phyloP scores from a whole-genome alignment of 1,140 invertebrate genomes.

The Mycetomoellerius zeteki region DNA sequence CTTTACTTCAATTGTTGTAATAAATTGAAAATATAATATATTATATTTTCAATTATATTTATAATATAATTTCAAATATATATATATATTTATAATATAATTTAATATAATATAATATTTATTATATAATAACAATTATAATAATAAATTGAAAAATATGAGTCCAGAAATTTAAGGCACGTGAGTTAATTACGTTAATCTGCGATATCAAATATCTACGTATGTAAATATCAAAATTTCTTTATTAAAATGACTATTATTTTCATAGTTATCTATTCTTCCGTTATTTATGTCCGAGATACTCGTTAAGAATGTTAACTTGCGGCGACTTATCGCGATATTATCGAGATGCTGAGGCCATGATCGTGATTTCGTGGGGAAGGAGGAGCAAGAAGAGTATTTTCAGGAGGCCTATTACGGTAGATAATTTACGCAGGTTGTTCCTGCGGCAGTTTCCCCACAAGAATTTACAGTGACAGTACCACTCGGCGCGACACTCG shows the following conservation, averaged over 20 bases:
- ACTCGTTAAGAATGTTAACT: constrained; percentile 33
- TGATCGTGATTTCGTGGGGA: constrained; percentile 25
- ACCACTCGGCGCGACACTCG: constrained; percentile 41
- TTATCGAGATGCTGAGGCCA: constrained; percentile 1
- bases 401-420: constrained; percentile 61
- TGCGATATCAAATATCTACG: background rate
- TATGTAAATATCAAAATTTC: background rate
- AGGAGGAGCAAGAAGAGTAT: constrained; percentile 19
- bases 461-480: constrained; percentile 56
- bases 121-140: background rate
- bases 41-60: no score
- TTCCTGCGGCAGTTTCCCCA: constrained; percentile 36
- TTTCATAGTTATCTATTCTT: background rate
- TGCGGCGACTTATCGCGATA: constrained; percentile 8
- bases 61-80: no score
- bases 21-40: background rate
- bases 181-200: background rate
- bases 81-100: no score
- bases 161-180: background rate
- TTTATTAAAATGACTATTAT: background rate
- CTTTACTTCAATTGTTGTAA: background rate
- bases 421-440: constrained; percentile 51
- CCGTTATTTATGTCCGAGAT: background rate
- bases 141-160: background rate
- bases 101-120: no score